phyloP scores from a whole-genome alignment of 1,140 invertebrate species.

The Alviniconcha marisindica region DNA sequence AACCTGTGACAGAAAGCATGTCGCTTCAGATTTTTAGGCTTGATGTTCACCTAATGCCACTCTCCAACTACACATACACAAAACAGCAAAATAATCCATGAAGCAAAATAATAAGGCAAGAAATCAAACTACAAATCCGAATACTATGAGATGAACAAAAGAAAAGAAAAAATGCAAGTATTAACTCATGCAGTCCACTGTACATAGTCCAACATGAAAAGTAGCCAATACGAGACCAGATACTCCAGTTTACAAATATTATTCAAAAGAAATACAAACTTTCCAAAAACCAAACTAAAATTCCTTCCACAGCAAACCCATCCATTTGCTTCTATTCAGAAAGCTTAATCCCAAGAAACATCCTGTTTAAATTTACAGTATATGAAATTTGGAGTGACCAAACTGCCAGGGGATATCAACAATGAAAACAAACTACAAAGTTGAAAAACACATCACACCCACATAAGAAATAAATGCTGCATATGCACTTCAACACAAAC shows the following conservation, averaged over 20 bases:
- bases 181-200: neutral
- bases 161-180: neutral
- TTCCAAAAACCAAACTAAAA: neutral
- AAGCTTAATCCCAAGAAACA: too few relatives aligned
- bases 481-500: slow-evolving; percentile 38
- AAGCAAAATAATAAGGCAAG: neutral
- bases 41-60: neutral
- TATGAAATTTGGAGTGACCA: slow-evolving; percentile 23
- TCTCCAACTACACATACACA: neutral
- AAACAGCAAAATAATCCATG: neutral
- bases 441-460: slow-evolving; percentile 36
- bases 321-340: too few relatives aligned
- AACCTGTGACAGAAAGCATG: too few relatives aligned
- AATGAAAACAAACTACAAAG: slow-evolving; percentile 33
- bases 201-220: neutral
- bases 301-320: too few relatives aligned
- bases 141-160: neutral
- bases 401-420: slow-evolving; percentile 16
- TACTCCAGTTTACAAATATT: neutral
- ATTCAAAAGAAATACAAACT: neutral
- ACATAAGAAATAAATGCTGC: slow-evolving; percentile 30
- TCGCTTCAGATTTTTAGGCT: too few relatives aligned
- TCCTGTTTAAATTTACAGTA: slow-evolving; percentile 16
- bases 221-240: too few relatives aligned
- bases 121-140: neutral